Base-by-base conservation (phyloP, 2,888 invertebrate genomes). In the Mythimna pallens region DNA sequence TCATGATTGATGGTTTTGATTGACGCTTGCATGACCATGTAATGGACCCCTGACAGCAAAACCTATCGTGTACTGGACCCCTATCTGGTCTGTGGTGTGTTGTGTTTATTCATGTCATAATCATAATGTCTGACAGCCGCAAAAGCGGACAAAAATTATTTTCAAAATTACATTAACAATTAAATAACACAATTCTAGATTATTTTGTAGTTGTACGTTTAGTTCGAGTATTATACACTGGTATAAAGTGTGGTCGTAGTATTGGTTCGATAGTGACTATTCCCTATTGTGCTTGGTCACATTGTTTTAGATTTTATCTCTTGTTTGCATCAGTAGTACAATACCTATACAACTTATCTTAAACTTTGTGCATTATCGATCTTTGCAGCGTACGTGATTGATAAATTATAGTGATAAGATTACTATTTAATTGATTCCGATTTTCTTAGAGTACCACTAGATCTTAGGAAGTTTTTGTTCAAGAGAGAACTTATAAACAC, bases 341-440 rank as follows among this genome's bases (percentile, higher is more conserved):
- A 36, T 36, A 36, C 22, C 0, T 36, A 65, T 25, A 62, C 30
- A 20, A 58, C 47, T 70, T 68, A 73, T 65, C 59, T 22, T n/a
- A 40, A 63, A 59, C 52, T 52, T 3, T 47, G 36, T 72, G 59
- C 67, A 73, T 65, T 78, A 65, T 81, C 81, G 30, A 36, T 66
- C 47, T 70, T 81, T 78, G 66, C 65, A 74, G 69, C 62, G 58
- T 88, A 88, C 88, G 87, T 88, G 87, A 83, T 86, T 85, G 88
- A 86, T 88, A 86, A 84, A 80, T 79, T 75, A 64, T 10, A 20
- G 50, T 58, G 86, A 86, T 87, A 81, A 86, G 85, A 84, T 86
- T 67, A 59, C 9, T 40, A 43, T 70, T 70, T 65, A 58, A 59
- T 75, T 75, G 64, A 54, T 65, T 65, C 14, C 9, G 17, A 61